Percentiles rank a stretch among this genome's conserved stretches.
Evolutionary conservation across 2,888 invertebrate species (phyloP).

Genomic region (Toxonevra muliebris): DNA sequence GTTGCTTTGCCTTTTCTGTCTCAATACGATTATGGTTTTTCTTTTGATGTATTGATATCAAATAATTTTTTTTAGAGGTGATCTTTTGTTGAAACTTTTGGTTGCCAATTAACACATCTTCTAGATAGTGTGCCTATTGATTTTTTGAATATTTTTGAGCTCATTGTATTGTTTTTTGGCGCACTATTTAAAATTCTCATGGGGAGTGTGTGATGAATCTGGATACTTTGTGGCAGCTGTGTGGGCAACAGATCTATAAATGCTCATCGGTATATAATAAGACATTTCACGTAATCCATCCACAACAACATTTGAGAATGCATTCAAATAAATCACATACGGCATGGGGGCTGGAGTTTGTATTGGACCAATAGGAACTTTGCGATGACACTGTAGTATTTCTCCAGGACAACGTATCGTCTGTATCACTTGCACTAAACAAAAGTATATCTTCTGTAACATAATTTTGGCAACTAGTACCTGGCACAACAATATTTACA

Average conservation of each 20-base stretch:
- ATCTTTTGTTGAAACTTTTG: slow-evolving; percentile 2
- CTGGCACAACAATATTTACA: too few relatives aligned
- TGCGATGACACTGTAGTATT: too few relatives aligned
- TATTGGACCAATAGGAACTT: too few relatives aligned
- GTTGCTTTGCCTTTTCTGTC: too few relatives aligned
- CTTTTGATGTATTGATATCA: slow-evolving; percentile 25
- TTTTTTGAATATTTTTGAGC: too few relatives aligned
- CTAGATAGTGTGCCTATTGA: slow-evolving; percentile 20
- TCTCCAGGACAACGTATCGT: too few relatives aligned
- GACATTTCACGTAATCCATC: slow-evolving; percentile 1
- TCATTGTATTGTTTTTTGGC: background rate
- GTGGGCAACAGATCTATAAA: slow-evolving; percentile 9
- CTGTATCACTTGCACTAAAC: too few relatives aligned
- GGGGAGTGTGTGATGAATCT: slow-evolving; percentile 15
- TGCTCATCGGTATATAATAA: slow-evolving; percentile 17
- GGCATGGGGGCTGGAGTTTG: too few relatives aligned
- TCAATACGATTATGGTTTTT: too few relatives aligned
- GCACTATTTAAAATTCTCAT: slow-evolving; percentile 17
- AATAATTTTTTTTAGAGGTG: slow-evolving; percentile 18
- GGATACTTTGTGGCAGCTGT: slow-evolving; percentile 18
- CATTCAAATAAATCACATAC: slow-evolving; percentile 6
- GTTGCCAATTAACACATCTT: slow-evolving; percentile 20
- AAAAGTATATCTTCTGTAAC: too few relatives aligned
- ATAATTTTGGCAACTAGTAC: too few relatives aligned
- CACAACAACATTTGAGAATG: slow-evolving; percentile 3